These are phyloP conservation scores for Alosa sapidissima DNA, from an alignment of 2,797 vertebrate species.

Conservation along the genomic window DNA sequence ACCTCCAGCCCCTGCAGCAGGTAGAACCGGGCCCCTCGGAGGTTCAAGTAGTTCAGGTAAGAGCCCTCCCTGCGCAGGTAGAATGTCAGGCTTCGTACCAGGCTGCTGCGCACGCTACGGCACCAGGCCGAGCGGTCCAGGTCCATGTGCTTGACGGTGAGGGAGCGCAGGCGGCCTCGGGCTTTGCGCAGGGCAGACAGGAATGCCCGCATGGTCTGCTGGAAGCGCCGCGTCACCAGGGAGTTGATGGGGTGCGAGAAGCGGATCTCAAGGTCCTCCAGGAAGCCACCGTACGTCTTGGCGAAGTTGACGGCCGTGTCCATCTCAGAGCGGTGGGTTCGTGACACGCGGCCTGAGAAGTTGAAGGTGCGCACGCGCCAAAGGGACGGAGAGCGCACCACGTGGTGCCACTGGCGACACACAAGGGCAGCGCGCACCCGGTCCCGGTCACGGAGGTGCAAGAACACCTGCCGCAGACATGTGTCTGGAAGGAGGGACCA, in stretches of 20 bases:
- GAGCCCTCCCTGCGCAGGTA: slow-evolving; percentile 68
- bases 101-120: slow-evolving; percentile 49
- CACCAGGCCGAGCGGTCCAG: slow-evolving; percentile 68
- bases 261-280: slow-evolving; percentile 69
- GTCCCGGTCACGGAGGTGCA: slow-evolving; percentile 67
- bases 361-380: slow-evolving; percentile 70
- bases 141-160: slow-evolving; percentile 67
- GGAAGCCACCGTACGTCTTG: slow-evolving; percentile 68
- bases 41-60: slow-evolving; percentile 62
- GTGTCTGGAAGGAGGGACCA: slow-evolving; percentile 70
- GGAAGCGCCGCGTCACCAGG: slow-evolving; percentile 65
- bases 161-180: slow-evolving; percentile 59
- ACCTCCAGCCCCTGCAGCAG: slow-evolving; percentile 69
- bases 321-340: slow-evolving; percentile 47
- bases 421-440: slow-evolving; percentile 66
- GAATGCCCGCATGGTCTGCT: slow-evolving; percentile 63
- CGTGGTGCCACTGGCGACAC: slow-evolving; percentile 68
- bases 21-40: slow-evolving; percentile 66
- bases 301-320: slow-evolving; percentile 66
- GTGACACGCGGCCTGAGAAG: slow-evolving; percentile 61
- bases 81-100: slow-evolving; percentile 63
- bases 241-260: slow-evolving; percentile 62
- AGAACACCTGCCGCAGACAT: slow-evolving; percentile 68
- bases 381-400: slow-evolving; percentile 67
- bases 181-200: slow-evolving; percentile 62